phyloP scores from a whole-genome alignment of 2,797 vertebrate species.

The Zalophus californianus region DNA sequence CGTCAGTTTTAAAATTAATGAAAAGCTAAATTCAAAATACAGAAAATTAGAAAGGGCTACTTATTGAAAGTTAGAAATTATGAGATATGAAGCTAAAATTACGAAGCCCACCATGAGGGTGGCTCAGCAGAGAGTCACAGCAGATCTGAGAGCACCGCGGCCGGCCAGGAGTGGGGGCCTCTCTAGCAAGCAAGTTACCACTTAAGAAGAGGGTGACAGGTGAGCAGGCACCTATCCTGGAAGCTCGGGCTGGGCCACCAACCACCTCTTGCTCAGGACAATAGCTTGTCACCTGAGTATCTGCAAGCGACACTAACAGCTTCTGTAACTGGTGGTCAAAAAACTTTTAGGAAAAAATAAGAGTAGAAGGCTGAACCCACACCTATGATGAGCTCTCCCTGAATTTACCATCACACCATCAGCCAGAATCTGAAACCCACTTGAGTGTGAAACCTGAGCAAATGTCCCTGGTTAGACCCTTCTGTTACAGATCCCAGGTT shows the following conservation, averaged over 20 bases:
- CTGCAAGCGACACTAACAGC: neutral
- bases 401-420: neutral
- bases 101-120: neutral
- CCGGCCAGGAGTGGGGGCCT: neutral
- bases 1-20: neutral
- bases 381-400: neutral
- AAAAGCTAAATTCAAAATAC: neutral
- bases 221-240: neutral
- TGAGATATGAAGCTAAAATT: neutral
- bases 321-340: neutral
- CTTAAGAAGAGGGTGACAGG: neutral
- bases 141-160: accelerated
- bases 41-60: neutral
- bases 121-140: neutral
- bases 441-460: neutral
- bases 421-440: neutral
- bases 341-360: neutral
- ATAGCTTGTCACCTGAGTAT: neutral
- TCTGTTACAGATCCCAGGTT: neutral
- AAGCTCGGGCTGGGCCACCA: neutral
- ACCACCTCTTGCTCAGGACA: neutral
- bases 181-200: neutral
- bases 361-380: neutral
- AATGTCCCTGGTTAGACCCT: neutral
- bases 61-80: neutral